Conservation (phyloP, 2,888 invertebrate species). For the Xestobium rufovillosum region DNA sequence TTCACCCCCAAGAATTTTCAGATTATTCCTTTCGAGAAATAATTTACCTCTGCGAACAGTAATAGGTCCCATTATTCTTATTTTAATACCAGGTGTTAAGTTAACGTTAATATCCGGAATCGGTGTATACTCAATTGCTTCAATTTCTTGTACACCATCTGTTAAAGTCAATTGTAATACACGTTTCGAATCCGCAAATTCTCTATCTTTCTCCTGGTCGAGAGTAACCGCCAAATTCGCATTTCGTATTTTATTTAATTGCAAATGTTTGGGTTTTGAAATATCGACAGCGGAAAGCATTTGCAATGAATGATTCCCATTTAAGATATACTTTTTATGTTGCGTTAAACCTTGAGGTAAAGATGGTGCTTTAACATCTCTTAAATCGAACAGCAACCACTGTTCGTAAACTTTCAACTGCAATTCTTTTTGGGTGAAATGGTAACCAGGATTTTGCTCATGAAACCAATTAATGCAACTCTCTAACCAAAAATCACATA, state of each 20-base stretch:
- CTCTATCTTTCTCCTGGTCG: slow-evolving; percentile 50
- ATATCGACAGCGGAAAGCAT: slow-evolving; percentile 55
- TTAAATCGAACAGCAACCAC: slow-evolving; percentile 58
- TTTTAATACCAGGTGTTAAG: slow-evolving; percentile 55
- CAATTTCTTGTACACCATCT: slow-evolving; percentile 64
- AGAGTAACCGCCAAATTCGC: slow-evolving; percentile 45
- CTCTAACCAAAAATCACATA: slow-evolving; percentile 37
- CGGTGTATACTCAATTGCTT: slow-evolving; percentile 63
- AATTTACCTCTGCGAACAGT: slow-evolving; percentile 62
- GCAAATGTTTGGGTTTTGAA: slow-evolving; percentile 45
- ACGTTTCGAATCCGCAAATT: slow-evolving; percentile 50
- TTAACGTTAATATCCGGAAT: slow-evolving; percentile 51
- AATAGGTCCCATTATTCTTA: slow-evolving; percentile 62
- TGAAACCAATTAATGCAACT: slow-evolving; percentile 50
- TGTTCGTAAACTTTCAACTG: slow-evolving; percentile 55
- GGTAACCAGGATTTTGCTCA: slow-evolving; percentile 39
- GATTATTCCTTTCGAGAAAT: slow-evolving; percentile 52
- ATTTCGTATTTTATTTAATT: slow-evolving; percentile 44
- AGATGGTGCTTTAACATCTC: slow-evolving; percentile 54
- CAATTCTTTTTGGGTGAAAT: slow-evolving; percentile 45
- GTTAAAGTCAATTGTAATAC: slow-evolving; percentile 65
- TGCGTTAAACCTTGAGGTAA: slow-evolving; percentile 50
- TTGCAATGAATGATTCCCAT: slow-evolving; percentile 55
- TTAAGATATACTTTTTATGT: slow-evolving; percentile 41
- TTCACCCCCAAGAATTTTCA: slow-evolving; percentile 65